These are phyloP conservation scores for Hirundichthys speculiger DNA, from an alignment of 2,113 vertebrate genomes.

Conservation along the genomic window DNA sequence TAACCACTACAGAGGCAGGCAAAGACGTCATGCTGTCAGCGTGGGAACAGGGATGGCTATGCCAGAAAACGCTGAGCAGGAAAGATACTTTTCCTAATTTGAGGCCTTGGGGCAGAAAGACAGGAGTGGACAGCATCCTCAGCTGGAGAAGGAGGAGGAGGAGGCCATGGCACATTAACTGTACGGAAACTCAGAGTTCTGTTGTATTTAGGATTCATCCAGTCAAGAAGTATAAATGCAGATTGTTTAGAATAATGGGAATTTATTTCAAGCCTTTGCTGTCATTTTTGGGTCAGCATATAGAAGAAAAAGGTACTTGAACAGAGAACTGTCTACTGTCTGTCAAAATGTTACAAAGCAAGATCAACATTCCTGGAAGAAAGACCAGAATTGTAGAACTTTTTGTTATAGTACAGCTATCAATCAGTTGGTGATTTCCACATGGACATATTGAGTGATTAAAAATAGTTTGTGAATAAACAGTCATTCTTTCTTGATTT, in stretches of 20 bases:
- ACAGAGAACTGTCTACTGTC: too few species aligned
- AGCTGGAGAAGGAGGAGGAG: constrained; percentile 33
- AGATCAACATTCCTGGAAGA: too few species aligned
- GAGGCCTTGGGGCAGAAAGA: constrained; percentile 37
- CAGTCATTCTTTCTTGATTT: constrained; percentile 56
- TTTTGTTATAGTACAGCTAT: constrained; percentile 25
- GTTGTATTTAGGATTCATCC: constrained; percentile 32
- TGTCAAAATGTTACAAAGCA: too few species aligned
- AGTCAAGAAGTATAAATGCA: constrained; percentile 6
- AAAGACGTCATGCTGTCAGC: constrained; percentile 70
- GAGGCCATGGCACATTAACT: constrained; percentile 33
- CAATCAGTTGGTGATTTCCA: constrained; percentile 35
- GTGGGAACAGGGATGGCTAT: constrained; percentile 63
- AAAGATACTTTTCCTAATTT: constrained; percentile 55
- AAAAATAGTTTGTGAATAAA: constrained; percentile 55
- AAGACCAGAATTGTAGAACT: background rate
- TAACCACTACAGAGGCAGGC: constrained; percentile 69
- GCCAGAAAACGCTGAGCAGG: constrained; percentile 61
- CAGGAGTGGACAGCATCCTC: constrained; percentile 40
- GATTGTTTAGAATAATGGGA: background rate
- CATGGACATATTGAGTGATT: constrained; percentile 57
- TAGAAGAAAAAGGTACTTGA: too few species aligned
- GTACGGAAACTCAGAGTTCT: constrained; percentile 33
- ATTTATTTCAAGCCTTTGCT: too few species aligned
- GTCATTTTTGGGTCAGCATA: too few species aligned